Evolutionary conservation across 2,113 vertebrate genomes (phyloP).

Genomic region (Melanerpes formicivorus): DNA sequence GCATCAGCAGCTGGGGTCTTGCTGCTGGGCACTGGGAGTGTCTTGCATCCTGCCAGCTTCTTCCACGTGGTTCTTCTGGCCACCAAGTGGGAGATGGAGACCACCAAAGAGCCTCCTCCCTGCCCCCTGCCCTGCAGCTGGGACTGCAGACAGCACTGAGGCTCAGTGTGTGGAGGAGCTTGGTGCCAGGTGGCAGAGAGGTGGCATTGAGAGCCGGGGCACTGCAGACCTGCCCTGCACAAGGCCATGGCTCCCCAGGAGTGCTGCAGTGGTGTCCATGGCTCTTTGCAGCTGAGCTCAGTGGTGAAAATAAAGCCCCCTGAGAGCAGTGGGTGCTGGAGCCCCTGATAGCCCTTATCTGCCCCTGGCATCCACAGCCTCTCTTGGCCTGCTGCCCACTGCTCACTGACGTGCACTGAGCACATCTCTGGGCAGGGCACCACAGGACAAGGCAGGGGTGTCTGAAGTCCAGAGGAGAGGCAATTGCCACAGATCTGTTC

Average conservation of each 20-base stretch:
- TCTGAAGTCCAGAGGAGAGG: not conserved
- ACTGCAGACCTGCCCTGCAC: not conserved
- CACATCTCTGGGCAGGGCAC: not conserved
- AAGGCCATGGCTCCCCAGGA: not conserved
- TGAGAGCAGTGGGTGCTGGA: not conserved
- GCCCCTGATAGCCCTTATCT: conserved; percentile 28
- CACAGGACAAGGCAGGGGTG: not conserved
- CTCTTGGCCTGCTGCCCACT: not conserved
- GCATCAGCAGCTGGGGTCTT: not conserved
- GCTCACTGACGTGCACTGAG: not conserved
- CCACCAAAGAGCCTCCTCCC: not conserved
- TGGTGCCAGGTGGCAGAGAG: not conserved
- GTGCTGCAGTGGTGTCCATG: not conserved
- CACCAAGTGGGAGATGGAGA: not conserved
- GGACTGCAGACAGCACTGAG: not conserved
- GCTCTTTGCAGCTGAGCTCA: not conserved
- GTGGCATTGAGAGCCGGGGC: fast-evolving
- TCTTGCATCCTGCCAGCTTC: not conserved
- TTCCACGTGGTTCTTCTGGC: not conserved
- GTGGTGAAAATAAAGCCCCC: not conserved
- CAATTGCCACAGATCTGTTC: not conserved
- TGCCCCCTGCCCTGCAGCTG: not conserved
- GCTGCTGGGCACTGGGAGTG: not conserved
- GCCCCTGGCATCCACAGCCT: not conserved
- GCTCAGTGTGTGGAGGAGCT: fast-evolving